Conservation (phyloP, 2,113 vertebrate species). For the Murina feae region DNA sequence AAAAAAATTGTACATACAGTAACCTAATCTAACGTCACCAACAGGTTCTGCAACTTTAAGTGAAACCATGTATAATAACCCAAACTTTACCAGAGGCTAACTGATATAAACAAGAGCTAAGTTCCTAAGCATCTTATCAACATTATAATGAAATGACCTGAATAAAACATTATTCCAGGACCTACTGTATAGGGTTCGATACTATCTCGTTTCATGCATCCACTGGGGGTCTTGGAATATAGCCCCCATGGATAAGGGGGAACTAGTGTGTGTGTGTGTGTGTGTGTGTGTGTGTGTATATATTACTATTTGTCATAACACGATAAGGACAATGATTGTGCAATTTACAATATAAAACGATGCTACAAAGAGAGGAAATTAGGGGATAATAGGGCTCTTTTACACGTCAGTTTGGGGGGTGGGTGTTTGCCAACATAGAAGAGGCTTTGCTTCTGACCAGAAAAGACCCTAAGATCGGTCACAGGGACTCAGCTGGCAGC, state of each 20-base stretch:
- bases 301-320: not conserved
- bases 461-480: not conserved
- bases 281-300: too few relatives aligned
- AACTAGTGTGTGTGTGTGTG: too few relatives aligned
- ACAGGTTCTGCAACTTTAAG: too few relatives aligned
- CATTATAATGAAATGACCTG: not conserved
- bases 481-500: not conserved
- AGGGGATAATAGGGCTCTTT: not conserved
- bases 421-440: not conserved
- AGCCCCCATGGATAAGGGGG: not conserved
- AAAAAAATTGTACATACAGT: not conserved
- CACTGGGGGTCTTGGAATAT: not conserved
- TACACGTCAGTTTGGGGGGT: not conserved
- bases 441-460: not conserved
- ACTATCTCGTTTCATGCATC: not conserved
- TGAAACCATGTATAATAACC: too few relatives aligned
- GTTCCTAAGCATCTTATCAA: too few relatives aligned
- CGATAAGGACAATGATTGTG: not conserved
- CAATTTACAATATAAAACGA: not conserved
- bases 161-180: not conserved
- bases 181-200: not conserved
- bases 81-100: too few relatives aligned
- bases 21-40: not conserved
- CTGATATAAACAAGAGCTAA: too few relatives aligned
- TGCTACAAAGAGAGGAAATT: not conserved